These are phyloP conservation scores for Anaspis maculata DNA, from an alignment of 2,888 invertebrate species.

Conservation along the genomic window DNA sequence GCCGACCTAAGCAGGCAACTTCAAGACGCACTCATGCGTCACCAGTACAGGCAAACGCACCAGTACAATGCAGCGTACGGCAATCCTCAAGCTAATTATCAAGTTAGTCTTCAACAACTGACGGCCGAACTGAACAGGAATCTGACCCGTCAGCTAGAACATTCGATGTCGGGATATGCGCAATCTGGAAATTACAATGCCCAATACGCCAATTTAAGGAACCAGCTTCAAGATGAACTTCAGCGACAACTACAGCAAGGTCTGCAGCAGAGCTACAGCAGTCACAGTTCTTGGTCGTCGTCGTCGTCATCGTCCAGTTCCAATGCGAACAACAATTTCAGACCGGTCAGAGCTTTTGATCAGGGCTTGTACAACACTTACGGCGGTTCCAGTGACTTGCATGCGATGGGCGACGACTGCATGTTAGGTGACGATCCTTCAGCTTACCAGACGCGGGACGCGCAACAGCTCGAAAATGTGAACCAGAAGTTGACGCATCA, in stretches of 20 bases:
- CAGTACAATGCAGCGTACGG: constrained; percentile 6
- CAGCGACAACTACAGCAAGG: constrained; percentile 35
- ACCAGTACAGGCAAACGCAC: constrained; percentile 16
- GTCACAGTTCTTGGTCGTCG: constrained; percentile 26
- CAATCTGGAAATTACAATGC: constrained; percentile 18
- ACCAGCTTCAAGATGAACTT: constrained; percentile 33
- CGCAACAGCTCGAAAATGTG: constrained; percentile 15
- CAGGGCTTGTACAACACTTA: constrained; percentile 3
- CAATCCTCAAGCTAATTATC: constrained; percentile 22
- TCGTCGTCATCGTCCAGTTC: constrained; percentile 19
- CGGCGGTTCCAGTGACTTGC: not conserved
- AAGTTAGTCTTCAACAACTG: constrained; percentile 27
- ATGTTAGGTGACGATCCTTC: constrained; percentile 14
- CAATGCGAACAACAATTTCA: constrained; percentile 19
- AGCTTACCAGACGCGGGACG: constrained; percentile 17
- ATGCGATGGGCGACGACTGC: constrained; percentile 7
- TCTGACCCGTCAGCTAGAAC: constrained; percentile 31
- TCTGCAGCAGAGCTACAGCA: constrained; percentile 28
- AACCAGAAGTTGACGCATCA: constrained; percentile 10
- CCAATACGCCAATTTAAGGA: constrained; percentile 29
- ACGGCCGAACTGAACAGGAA: constrained; percentile 35
- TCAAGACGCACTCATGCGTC: constrained; percentile 24
- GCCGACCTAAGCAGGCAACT: constrained; percentile 31
- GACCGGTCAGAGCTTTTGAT: constrained; percentile 20
- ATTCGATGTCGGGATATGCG: constrained; percentile 20